Percentiles rank a stretch among this genome's conserved stretches.
These are phyloP conservation scores for zebrafish (Danio rerio) DNA, from an alignment of 2,113 vertebrate genomes.

Conservation along the genomic window DNA sequence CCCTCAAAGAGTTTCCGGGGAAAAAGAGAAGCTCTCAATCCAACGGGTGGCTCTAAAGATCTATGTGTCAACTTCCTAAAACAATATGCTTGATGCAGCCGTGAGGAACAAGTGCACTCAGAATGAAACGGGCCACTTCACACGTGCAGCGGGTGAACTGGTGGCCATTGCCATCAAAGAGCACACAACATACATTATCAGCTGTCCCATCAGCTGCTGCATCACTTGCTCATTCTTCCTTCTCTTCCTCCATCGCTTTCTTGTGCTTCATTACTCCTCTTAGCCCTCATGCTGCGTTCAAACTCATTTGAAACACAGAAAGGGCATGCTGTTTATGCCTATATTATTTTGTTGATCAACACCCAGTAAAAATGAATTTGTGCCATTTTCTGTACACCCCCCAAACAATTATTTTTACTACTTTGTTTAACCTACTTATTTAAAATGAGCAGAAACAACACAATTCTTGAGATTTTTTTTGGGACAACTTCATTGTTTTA, in stretches of 20 bases:
- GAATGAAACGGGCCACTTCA: slow-evolving; percentile 54
- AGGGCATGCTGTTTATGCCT: too few relatives aligned
- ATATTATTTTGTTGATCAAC: too few relatives aligned
- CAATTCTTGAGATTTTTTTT: too few relatives aligned
- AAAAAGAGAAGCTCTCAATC: slow-evolving; percentile 31
- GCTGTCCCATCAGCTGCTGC: slow-evolving; percentile 54
- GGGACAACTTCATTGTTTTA: too few relatives aligned
- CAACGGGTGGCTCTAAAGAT: slow-evolving; percentile 20
- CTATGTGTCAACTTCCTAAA: slow-evolving; percentile 50
- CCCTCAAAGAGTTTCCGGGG: slow-evolving; percentile 30
- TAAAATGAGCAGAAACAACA: too few relatives aligned
- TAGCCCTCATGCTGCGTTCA: not conserved
- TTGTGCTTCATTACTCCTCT: slow-evolving; percentile 49
- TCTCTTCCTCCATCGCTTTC: slow-evolving; percentile 26
- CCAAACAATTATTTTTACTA: too few relatives aligned
- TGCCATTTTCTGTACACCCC: too few relatives aligned
- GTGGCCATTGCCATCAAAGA: slow-evolving; percentile 57
- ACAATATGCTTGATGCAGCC: slow-evolving; percentile 42
- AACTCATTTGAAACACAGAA: not conserved
- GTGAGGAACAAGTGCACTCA: slow-evolving; percentile 59
- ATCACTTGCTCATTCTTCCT: slow-evolving; percentile 47
- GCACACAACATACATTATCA: slow-evolving; percentile 50
- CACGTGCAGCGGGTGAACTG: slow-evolving; percentile 52
- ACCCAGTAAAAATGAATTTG: too few relatives aligned
- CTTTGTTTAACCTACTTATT: too few relatives aligned